These are phyloP conservation scores for Ciconia stormi DNA, from an alignment of 2,113 vertebrate species.

Conservation along the genomic window DNA sequence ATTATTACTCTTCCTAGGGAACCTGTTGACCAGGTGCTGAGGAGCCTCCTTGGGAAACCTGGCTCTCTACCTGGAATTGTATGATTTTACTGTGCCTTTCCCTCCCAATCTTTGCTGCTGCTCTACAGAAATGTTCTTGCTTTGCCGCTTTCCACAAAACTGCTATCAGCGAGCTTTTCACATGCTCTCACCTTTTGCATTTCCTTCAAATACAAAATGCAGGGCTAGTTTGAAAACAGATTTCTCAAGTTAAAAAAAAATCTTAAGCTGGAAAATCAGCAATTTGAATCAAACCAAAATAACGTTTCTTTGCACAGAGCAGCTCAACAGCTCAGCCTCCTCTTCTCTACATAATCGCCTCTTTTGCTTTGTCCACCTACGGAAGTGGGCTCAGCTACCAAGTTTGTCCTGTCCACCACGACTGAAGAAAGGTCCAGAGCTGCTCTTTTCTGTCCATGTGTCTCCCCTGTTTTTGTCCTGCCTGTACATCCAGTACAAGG, in stretches of 20 bases:
- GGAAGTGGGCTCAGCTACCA: background rate
- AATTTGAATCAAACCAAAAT: conserved; percentile 60
- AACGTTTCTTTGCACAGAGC: conserved; percentile 26
- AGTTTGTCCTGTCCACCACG: background rate
- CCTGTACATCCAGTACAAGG: background rate
- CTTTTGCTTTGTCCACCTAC: conserved; percentile 26
- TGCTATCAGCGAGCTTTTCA: background rate
- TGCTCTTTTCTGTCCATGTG: background rate
- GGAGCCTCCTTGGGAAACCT: background rate
- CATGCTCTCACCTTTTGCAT: background rate
- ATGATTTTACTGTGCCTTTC: background rate
- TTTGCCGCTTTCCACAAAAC: conserved; percentile 8
- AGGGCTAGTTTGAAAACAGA: conserved; percentile 5
- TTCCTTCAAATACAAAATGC: conserved; percentile 9
- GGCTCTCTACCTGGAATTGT: background rate
- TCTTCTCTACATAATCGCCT: background rate
- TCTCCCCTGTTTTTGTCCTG: background rate
- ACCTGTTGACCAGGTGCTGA: conserved; percentile 61
- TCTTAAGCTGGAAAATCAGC: conserved; percentile 35
- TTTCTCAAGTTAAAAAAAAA: conserved; percentile 36
- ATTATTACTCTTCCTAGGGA: conserved; percentile 28
- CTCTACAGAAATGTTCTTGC: background rate
- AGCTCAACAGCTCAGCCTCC: conserved; percentile 8
- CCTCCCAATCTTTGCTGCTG: background rate
- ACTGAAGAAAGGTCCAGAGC: background rate